These are phyloP conservation scores for Eurypyga helias DNA, from an alignment of 2,113 vertebrate species.

Conservation along the genomic window DNA sequence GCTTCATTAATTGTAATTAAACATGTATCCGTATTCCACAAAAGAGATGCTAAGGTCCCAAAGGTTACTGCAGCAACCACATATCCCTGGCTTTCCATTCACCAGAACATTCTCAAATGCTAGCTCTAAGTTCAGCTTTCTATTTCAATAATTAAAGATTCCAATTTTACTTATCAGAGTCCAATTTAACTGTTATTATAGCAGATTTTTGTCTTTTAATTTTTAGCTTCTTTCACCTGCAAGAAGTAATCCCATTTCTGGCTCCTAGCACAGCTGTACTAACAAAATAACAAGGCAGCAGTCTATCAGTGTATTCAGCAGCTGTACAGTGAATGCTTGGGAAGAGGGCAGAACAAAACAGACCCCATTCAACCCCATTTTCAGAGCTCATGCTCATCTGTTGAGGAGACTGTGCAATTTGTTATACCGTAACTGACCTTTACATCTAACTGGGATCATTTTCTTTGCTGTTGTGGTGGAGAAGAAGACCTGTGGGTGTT, in stretches of 20 bases:
- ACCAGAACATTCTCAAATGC: not conserved
- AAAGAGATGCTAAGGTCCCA: not conserved
- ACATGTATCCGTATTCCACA: not conserved
- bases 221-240: not conserved
- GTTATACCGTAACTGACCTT: not conserved
- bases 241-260: not conserved
- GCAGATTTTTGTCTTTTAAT: not conserved
- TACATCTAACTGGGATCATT: not conserved
- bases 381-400: not conserved
- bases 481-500: not conserved
- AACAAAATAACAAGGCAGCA: not conserved
- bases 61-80: not conserved
- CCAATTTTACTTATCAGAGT: not conserved
- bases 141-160: not conserved
- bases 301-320: not conserved
- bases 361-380: not conserved
- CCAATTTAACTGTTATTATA: not conserved
- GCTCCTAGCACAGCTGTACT: not conserved
- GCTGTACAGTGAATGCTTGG: not conserved
- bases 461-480: not conserved
- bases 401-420: not conserved
- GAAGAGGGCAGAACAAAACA: not conserved
- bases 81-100: not conserved
- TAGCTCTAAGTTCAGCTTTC: not conserved
- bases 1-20: not conserved